Percentiles rank a stretch among this genome's conserved stretches.
Conservation (phyloP, 2,113 vertebrate genomes). For the Amphiprion ocellaris region DNA sequence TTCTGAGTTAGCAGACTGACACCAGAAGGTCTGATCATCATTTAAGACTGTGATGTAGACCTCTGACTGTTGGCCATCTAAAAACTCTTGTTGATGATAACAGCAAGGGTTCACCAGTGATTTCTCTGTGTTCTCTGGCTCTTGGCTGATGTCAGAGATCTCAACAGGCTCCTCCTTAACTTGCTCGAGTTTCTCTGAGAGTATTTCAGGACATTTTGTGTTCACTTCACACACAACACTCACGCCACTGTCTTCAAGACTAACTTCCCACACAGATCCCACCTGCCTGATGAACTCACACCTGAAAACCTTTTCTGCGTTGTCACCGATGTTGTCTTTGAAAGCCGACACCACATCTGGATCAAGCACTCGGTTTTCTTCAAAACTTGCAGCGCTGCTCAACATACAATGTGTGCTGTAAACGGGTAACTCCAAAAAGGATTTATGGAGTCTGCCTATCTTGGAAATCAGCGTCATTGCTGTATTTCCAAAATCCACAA, state of each 20-base stretch:
- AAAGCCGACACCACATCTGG: slow-evolving; percentile 79
- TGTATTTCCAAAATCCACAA: slow-evolving; percentile 94
- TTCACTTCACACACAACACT: slow-evolving; percentile 76
- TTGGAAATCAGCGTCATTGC: slow-evolving; percentile 81
- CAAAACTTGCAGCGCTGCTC: slow-evolving; percentile 58
- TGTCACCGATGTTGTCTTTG: slow-evolving; percentile 77
- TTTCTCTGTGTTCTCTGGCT: slow-evolving; percentile 1
- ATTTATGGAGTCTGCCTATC: slow-evolving; percentile 75
- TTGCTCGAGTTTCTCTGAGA: slow-evolving; percentile 3
- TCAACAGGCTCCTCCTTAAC: neutral
- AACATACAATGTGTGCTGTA: slow-evolving; percentile 89
- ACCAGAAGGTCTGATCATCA: slow-evolving; percentile 91
- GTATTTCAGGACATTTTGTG: slow-evolving; percentile 13
- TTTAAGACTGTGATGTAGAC: slow-evolving; percentile 82
- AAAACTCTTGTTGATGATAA: slow-evolving; percentile 76
- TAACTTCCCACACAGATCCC: slow-evolving; percentile 89
- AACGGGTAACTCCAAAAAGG: slow-evolving; percentile 76
- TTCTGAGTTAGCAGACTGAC: slow-evolving; percentile 81
- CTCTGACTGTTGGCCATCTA: slow-evolving; percentile 81
- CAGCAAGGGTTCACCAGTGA: neutral
- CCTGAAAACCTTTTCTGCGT: slow-evolving; percentile 72
- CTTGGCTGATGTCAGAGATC: neutral
- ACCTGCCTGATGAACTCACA: slow-evolving; percentile 87
- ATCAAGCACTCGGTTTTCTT: slow-evolving; percentile 32
- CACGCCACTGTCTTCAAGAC: slow-evolving; percentile 83